Evolutionary conservation across 2,113 vertebrate genomes (phyloP).

Genomic region (Lathamus discolor): DNA sequence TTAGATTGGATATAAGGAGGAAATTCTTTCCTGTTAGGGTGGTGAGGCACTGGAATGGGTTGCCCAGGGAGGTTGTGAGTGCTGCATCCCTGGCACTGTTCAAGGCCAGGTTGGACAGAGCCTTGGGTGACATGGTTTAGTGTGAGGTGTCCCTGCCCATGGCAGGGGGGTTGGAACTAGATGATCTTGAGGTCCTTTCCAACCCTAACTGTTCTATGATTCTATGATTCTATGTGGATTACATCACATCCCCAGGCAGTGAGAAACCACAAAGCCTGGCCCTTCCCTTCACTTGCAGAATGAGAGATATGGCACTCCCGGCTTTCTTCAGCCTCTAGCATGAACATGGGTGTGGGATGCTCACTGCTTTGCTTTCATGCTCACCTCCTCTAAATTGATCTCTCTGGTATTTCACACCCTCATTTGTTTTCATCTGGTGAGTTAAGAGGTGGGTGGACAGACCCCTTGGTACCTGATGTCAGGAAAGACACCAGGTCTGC

Average conservation of each 20-base stretch:
- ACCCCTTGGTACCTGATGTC: not conserved
- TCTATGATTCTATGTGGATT: not conserved
- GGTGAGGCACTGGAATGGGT: too few species aligned
- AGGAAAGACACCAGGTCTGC: not conserved
- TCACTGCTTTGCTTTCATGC: not conserved
- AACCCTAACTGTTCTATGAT: too few species aligned
- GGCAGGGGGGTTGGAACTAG: too few species aligned
- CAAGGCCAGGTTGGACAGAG: too few species aligned
- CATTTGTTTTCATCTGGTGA: not conserved
- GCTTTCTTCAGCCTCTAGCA: not conserved
- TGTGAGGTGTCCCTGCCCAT: too few species aligned
- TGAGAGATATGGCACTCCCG: fast-evolving
- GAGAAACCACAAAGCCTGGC: fast-evolving
- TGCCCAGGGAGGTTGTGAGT: too few species aligned
- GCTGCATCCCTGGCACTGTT: too few species aligned
- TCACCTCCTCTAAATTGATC: not conserved
- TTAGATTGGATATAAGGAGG: too few species aligned
- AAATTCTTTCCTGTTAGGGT: too few species aligned
- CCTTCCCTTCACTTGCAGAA: not conserved
- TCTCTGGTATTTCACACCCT: not conserved
- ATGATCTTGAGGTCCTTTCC: too few species aligned
- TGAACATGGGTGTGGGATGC: not conserved
- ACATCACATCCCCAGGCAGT: not conserved
- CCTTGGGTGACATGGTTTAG: too few species aligned
- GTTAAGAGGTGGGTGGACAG: not conserved